Percentiles rank a stretch among this genome's conserved stretches.
These are phyloP conservation scores for Chitala chitala DNA, from an alignment of 2,113 vertebrate genomes.

Conservation along the genomic window DNA sequence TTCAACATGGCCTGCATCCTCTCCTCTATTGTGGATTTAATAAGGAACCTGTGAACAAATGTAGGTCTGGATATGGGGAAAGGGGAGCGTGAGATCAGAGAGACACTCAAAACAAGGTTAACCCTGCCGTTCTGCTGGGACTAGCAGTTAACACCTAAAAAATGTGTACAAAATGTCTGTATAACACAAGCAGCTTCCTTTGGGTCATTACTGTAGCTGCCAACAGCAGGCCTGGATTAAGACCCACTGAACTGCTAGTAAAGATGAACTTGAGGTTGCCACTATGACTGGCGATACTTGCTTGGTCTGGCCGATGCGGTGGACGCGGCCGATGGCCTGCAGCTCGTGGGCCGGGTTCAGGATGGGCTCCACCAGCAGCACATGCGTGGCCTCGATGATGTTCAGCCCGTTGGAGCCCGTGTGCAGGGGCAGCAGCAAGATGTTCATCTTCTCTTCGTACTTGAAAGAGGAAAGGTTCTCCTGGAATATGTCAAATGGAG, in stretches of 20 bases:
- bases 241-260: background rate
- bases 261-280: background rate
- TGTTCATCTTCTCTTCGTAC: constrained; percentile 89
- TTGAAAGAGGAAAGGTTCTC: constrained; percentile 98
- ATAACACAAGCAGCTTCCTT: too few relatives aligned
- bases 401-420: constrained; percentile 96
- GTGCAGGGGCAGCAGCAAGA: constrained; percentile 92
- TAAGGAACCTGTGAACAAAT: constrained; percentile 92
- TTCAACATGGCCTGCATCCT: constrained; percentile 96
- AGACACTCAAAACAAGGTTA: background rate
- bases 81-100: background rate
- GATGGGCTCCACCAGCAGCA: constrained; percentile 92
- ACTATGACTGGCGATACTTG: constrained; percentile 49
- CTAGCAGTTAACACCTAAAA: too few relatives aligned
- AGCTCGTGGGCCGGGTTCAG: constrained; percentile 93
- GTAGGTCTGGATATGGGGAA: constrained; percentile 72
- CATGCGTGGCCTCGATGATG: constrained; percentile 94
- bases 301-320: constrained; percentile 97
- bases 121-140: background rate
- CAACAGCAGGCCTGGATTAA: too few relatives aligned
- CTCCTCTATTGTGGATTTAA: constrained; percentile 97
- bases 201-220: too few relatives aligned
- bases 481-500: constrained; percentile 57
- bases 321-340: constrained; percentile 93
- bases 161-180: too few relatives aligned